These are phyloP conservation scores for Xenopus borealis DNA, from an alignment of 2,113 vertebrate genomes.

Conservation along the genomic window DNA sequence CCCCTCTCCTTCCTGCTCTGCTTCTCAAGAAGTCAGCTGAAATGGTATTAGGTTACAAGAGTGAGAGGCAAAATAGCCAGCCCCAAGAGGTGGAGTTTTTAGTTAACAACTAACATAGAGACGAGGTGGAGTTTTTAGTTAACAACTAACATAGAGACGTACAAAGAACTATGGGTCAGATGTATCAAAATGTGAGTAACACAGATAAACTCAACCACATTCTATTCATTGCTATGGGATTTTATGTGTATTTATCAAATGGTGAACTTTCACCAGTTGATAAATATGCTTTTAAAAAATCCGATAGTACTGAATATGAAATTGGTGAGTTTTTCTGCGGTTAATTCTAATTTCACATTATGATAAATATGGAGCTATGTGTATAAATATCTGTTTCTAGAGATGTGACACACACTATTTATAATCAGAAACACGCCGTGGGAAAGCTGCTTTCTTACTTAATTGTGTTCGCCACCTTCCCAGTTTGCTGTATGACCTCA, in stretches of 20 bases:
- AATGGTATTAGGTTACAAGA: conserved; percentile 30
- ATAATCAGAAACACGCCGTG: not conserved
- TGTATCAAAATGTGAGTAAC: not conserved
- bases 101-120: conserved; percentile 7
- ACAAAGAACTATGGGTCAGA: not conserved
- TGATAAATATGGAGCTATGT: too few species aligned
- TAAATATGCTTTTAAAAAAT: too few species aligned
- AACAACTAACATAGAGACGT: conserved; percentile 18
- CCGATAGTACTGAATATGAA: too few species aligned
- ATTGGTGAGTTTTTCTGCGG: too few species aligned
- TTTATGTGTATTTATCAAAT: too few species aligned
- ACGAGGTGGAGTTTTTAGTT: conserved; percentile 11
- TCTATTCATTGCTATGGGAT: too few species aligned
- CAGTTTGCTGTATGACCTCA: not conserved
- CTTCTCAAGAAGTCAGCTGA: conserved; percentile 38
- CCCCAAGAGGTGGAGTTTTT: conserved; percentile 14
- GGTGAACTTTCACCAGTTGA: too few species aligned
- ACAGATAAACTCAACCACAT: not conserved
- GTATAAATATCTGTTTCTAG: too few species aligned
- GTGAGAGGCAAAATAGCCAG: conserved; percentile 7
- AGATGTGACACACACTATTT: too few species aligned
- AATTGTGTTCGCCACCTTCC: not conserved
- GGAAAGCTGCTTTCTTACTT: not conserved
- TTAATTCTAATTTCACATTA: too few species aligned
- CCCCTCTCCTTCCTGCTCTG: conserved; percentile 11